These are phyloP conservation scores for Acinonyx jubatus DNA, from an alignment of 2,113 vertebrate species.

Conservation along the genomic window DNA sequence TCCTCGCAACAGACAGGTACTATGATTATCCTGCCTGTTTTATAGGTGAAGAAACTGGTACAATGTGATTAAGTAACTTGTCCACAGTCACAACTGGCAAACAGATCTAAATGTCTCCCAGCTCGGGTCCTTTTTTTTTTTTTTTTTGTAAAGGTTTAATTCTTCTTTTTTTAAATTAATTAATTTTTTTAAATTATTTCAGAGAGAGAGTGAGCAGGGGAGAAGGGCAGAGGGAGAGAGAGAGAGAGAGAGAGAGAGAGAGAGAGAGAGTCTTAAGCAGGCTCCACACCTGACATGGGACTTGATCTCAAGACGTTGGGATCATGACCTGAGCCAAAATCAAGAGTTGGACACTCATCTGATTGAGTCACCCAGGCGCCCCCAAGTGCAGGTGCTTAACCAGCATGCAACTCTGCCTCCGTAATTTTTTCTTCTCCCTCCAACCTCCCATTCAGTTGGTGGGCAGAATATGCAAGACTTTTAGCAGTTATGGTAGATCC, in stretches of 20 bases:
- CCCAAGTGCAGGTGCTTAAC: background rate
- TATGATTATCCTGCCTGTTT: background rate
- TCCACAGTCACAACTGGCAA: background rate
- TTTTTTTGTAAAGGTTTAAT: no score
- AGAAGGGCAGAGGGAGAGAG: background rate
- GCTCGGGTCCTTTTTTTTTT: background rate
- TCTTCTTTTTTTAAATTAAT: no score
- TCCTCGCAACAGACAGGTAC: background rate
- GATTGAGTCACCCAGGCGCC: no score
- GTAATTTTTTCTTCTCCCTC: background rate
- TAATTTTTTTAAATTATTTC: no score
- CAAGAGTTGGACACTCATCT: background rate
- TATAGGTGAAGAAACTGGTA: background rate
- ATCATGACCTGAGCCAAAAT: background rate
- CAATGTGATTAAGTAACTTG: slow-evolving; percentile 8
- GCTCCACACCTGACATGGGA: background rate
- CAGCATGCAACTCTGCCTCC: background rate
- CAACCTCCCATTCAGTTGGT: background rate
- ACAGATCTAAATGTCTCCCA: background rate
- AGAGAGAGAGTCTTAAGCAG: background rate
- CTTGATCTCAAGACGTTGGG: background rate
- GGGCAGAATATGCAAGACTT: background rate
- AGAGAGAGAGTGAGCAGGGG: no score
- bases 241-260: background rate
- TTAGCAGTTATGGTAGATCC: background rate